phyloP scores from a whole-genome alignment of 92 coral and sea anemone species.

The Zoanthus sansibaricus region DNA sequence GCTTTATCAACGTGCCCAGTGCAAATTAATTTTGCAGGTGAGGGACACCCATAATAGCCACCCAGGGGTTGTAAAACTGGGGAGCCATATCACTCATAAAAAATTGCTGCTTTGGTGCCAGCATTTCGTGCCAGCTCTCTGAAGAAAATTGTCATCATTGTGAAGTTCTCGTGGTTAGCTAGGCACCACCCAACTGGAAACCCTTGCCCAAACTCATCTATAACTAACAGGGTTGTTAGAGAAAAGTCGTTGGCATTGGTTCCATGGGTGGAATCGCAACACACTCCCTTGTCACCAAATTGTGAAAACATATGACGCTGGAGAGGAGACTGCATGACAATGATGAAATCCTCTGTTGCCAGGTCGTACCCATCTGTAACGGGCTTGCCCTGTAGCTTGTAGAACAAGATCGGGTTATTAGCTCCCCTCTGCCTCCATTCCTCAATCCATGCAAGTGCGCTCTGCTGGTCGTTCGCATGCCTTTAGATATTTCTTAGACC shows the following conservation, averaged over 20 bases:
- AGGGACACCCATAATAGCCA: conserved; percentile 55
- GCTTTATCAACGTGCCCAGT: conserved; percentile 66
- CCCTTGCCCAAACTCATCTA: conserved; percentile 80
- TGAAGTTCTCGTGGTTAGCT: conserved; percentile 73
- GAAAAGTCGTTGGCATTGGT: conserved; percentile 73
- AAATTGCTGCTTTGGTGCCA: conserved; percentile 36
- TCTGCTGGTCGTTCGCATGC: conserved; percentile 70
- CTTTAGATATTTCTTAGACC: conserved; percentile 56
- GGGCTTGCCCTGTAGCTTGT: conserved; percentile 68
- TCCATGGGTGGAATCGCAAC: conserved; percentile 76
- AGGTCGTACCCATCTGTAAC: too few relatives aligned
- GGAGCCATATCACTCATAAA: conserved; percentile 80
- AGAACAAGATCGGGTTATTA: conserved; percentile 60
- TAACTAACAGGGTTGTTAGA: conserved; percentile 58
- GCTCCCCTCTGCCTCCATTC: conserved; percentile 58
- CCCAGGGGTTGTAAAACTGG: conserved; percentile 79
- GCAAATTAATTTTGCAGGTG: conserved; percentile 52
- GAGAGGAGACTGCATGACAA: too few relatives aligned
- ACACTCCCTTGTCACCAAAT: conserved; percentile 69
- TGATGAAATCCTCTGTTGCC: too few relatives aligned
- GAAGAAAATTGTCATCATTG: conserved; percentile 63
- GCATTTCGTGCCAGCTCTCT: neutral
- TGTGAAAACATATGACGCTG: conserved; percentile 62
- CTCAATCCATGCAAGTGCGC: conserved; percentile 68
- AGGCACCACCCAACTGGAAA: conserved; percentile 81